These are phyloP conservation scores for Chaunax sp. DNA, from an alignment of 2,797 vertebrate genomes.

Conservation along the genomic window DNA sequence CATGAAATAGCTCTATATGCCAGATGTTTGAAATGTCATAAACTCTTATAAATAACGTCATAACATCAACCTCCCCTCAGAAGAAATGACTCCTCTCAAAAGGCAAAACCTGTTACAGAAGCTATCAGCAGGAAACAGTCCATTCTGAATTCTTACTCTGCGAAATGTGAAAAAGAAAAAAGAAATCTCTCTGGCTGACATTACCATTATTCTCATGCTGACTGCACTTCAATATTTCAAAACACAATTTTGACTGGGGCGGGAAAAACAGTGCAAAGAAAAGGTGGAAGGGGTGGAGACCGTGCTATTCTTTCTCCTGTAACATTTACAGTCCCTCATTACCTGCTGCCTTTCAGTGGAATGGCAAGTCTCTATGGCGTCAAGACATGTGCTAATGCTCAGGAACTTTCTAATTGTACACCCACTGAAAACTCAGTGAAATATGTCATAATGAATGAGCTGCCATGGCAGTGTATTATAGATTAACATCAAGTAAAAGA, in stretches of 20 bases:
- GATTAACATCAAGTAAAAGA: neutral
- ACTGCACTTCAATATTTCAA: slow-evolving; percentile 51
- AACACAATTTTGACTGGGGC: slow-evolving; percentile 44
- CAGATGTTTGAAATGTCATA: slow-evolving; percentile 46
- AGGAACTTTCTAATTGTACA: slow-evolving; percentile 61
- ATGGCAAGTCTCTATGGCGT: slow-evolving; percentile 57
- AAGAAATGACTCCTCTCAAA: slow-evolving; percentile 19
- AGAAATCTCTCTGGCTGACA: slow-evolving; percentile 29
- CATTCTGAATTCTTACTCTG: slow-evolving; percentile 30
- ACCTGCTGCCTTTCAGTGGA: slow-evolving; percentile 60
- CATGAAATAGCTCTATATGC: slow-evolving; percentile 16
- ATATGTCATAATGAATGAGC: slow-evolving; percentile 4
- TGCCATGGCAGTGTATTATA: neutral
- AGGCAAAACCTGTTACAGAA: slow-evolving; percentile 32
- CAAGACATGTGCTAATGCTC: slow-evolving; percentile 23
- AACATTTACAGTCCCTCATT: slow-evolving; percentile 61
- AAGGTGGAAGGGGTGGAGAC: slow-evolving; percentile 75
- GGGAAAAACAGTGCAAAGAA: slow-evolving; percentile 66
- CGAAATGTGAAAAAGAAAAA: neutral
- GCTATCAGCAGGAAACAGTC: slow-evolving; percentile 53
- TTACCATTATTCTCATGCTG: slow-evolving; percentile 55
- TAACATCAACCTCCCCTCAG: slow-evolving; percentile 14
- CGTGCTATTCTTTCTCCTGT: slow-evolving; percentile 60
- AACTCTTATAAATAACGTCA: slow-evolving; percentile 16
- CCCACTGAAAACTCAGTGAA: slow-evolving; percentile 38